A percentile compares a stretch with the other conserved stretches of the same genome.
Evolutionary conservation across 1,140 invertebrate species (phyloP).

Genomic region (Heliconius hermathena): DNA sequence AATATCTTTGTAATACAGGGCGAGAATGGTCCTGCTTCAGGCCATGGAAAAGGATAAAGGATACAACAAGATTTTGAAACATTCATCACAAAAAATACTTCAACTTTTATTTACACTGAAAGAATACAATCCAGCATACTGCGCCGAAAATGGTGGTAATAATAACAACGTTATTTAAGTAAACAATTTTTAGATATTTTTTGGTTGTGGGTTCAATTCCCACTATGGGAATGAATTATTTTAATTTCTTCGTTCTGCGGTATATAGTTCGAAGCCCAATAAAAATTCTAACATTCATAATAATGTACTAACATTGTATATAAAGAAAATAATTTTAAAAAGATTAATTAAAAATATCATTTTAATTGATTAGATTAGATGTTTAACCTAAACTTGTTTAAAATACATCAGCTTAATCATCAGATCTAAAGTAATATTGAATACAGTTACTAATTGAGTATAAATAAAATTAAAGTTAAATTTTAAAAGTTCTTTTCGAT

Average conservation of each 20-base stretch:
- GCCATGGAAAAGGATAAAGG: conserved; percentile 60
- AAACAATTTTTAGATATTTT: background rate
- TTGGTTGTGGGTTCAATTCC: background rate
- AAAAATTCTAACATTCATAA: background rate
- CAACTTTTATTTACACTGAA: conserved; percentile 82
- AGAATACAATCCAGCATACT: conserved; percentile 63
- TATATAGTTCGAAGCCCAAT: background rate
- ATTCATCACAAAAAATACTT: conserved; percentile 83
- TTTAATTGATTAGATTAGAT: no score
- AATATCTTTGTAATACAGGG: conserved; percentile 46
- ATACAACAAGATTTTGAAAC: conserved; percentile 72
- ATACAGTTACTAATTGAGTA: no score
- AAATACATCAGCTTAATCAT: no score
- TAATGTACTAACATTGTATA: no score
- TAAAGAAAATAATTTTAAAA: no score
- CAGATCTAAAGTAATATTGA: no score
- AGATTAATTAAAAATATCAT: no score
- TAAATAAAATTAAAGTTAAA: no score
- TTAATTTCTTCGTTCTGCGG: background rate
- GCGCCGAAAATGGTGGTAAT: conserved; percentile 2
- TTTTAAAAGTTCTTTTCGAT: no score
- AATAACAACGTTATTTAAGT: background rate
- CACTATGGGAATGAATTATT: background rate
- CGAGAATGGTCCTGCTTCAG: conserved; percentile 53
- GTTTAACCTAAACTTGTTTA: no score